These are phyloP conservation scores for Melanargia galathea DNA, from an alignment of 2,888 invertebrate species.

Conservation along the genomic window DNA sequence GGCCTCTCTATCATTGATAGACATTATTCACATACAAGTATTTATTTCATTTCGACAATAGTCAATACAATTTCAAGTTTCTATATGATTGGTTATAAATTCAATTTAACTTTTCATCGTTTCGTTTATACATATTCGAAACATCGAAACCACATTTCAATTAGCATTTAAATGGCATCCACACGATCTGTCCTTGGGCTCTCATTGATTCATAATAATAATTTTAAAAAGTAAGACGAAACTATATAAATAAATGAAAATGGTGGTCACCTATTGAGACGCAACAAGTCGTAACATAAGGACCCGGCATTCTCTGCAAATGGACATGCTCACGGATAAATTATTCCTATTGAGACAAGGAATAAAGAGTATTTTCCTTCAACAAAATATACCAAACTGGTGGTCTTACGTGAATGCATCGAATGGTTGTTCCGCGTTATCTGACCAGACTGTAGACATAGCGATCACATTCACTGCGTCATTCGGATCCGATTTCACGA, in stretches of 20 bases:
- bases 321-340: not conserved
- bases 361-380: slow-evolving; percentile 1
- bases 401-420: slow-evolving; percentile 7
- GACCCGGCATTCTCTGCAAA: not conserved
- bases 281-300: slow-evolving; percentile 10
- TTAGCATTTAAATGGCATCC: slow-evolving; percentile 1
- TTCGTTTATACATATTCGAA: not conserved
- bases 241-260: not conserved
- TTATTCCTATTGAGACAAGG: no score
- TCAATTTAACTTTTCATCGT: not conserved
- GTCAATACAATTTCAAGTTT: not conserved
- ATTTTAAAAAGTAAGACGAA: slow-evolving; percentile 5
- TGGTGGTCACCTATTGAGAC: not conserved
- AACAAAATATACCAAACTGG: not conserved
- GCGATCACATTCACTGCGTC: slow-evolving; percentile 38
- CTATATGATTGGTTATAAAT: not conserved
- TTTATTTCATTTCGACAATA: no score
- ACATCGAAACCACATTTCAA: not conserved
- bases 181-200: not conserved
- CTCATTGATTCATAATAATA: not conserved
- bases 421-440: slow-evolving; percentile 17
- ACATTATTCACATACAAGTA: no score
- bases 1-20: no score
- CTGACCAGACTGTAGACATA: slow-evolving; percentile 22
- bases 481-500: slow-evolving; percentile 58